Evolutionary conservation across 2,113 vertebrate species (phyloP).

Genomic region (Heterotilapia buettikoferi): DNA sequence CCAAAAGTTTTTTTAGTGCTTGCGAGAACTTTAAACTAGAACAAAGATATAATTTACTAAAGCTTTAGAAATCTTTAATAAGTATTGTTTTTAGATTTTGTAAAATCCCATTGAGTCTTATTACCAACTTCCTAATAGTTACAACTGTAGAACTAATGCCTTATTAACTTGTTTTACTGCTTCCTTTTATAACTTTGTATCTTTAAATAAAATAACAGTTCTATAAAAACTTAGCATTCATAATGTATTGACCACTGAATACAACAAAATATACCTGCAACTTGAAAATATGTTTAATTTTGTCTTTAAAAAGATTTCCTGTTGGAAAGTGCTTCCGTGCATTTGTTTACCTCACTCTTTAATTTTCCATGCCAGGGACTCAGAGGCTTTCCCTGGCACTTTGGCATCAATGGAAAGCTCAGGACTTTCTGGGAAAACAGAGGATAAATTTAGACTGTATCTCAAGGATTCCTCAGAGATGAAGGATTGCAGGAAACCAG

Average conservation of each 20-base stretch:
- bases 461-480: neutral
- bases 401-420: neutral
- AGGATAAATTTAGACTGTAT: neutral
- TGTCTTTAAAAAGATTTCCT: neutral
- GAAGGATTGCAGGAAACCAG: neutral
- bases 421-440: neutral
- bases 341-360: neutral
- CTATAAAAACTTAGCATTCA: neutral
- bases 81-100: neutral
- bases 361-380: neutral
- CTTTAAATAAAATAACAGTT: neutral
- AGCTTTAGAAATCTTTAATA: neutral
- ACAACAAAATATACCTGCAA: neutral
- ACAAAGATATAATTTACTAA: neutral
- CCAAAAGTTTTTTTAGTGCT: fast-evolving
- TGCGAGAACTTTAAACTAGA: neutral
- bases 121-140: neutral
- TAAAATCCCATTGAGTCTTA: neutral
- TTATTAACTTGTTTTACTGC: neutral
- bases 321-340: fast-evolving
- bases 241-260: neutral
- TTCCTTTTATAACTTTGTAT: neutral
- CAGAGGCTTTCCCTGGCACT: neutral
- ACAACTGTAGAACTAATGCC: neutral
- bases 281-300: neutral